These are phyloP conservation scores for Muscina levida DNA, from an alignment of 2,888 invertebrate genomes.

Conservation along the genomic window DNA sequence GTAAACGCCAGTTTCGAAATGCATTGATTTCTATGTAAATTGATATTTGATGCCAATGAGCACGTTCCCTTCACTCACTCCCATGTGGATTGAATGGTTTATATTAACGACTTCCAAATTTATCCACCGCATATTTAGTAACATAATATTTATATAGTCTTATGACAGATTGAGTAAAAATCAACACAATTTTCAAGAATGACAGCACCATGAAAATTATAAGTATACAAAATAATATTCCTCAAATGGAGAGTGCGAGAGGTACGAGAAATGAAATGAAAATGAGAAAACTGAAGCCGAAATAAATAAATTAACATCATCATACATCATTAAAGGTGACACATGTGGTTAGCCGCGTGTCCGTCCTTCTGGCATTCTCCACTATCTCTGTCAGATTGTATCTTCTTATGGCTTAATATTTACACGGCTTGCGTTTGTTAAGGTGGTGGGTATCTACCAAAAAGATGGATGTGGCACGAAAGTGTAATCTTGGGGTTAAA, in stretches of 20 bases:
- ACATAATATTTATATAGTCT: slow-evolving; percentile 49
- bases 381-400: too few species aligned
- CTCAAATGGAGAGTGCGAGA: neutral
- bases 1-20: too few species aligned
- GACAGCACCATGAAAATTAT: slow-evolving; percentile 2
- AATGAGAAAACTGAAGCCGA: neutral
- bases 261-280: neutral
- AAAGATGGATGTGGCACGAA: neutral
- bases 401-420: too few species aligned
- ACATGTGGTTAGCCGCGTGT: neutral
- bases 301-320: slow-evolving; percentile 50
- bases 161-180: slow-evolving; percentile 52
- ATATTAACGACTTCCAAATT: neutral
- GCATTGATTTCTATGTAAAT: slow-evolving; percentile 42
- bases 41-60: slow-evolving; percentile 35
- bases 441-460: neutral
- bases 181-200: slow-evolving; percentile 34
- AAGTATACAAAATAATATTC: neutral
- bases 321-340: slow-evolving; percentile 55
- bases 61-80: slow-evolving; percentile 22
- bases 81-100: too few species aligned
- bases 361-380: neutral
- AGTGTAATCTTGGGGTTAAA: slow-evolving; percentile 37
- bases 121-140: slow-evolving; percentile 22
- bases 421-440: neutral